These are phyloP conservation scores for Drosophila bipectinata DNA, from an alignment of 1,140 invertebrate genomes.

Conservation along the genomic window DNA sequence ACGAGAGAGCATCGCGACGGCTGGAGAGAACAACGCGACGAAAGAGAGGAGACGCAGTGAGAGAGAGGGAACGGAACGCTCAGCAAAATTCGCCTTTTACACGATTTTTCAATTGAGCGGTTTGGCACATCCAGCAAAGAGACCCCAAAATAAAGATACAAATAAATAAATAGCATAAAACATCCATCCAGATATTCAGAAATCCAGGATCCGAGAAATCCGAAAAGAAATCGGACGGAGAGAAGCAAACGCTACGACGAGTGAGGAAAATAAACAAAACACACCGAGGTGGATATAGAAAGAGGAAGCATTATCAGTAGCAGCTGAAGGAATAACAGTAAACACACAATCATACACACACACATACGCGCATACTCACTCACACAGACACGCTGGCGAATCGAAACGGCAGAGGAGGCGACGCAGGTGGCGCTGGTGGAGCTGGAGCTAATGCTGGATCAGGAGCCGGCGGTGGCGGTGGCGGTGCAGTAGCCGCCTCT, in stretches of 20 bases:
- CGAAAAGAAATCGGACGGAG: not conserved
- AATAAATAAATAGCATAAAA: slow-evolving; percentile 11
- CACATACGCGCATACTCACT: slow-evolving; percentile 13
- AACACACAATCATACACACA: slow-evolving; percentile 27
- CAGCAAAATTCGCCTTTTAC: slow-evolving; percentile 76
- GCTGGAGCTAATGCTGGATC: slow-evolving; percentile 12
- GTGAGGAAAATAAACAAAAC: slow-evolving; percentile 41
- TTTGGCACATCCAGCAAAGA: slow-evolving; percentile 32
- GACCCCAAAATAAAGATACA: slow-evolving; percentile 7
- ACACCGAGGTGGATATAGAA: slow-evolving; percentile 1
- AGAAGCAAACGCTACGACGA: not conserved
- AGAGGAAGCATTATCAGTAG: slow-evolving; percentile 4
- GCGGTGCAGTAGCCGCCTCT: slow-evolving; percentile 57
- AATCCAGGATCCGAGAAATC: not conserved
- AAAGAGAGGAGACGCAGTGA: slow-evolving; percentile 21
- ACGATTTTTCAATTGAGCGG: slow-evolving; percentile 67
- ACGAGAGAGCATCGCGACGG: slow-evolving; percentile 6
- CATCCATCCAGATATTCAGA: slow-evolving; percentile 38
- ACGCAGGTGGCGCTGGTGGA: slow-evolving; percentile 61
- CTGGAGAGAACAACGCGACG: slow-evolving; percentile 12
- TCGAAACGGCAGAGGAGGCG: slow-evolving; percentile 76
- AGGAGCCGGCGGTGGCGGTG: slow-evolving; percentile 56
- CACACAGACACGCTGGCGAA: slow-evolving; percentile 68
- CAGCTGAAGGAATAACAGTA: slow-evolving; percentile 38
- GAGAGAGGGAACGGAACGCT: slow-evolving; percentile 35